Evolutionary conservation across 2,113 vertebrate genomes (phyloP).

Genomic region (Cottus gobio): DNA sequence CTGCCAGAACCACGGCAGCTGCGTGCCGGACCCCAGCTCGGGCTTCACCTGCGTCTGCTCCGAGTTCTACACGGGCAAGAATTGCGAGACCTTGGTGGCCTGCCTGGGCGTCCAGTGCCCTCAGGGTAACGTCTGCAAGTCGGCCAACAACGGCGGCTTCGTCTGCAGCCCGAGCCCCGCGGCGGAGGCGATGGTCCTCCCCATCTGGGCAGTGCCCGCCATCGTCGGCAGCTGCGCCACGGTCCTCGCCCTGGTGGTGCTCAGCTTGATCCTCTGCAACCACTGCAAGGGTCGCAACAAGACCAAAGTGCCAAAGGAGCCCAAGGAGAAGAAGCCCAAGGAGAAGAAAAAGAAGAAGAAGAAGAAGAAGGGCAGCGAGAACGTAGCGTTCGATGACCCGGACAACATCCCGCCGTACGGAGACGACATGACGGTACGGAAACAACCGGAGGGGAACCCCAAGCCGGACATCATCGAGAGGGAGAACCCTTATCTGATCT

Average conservation of each 20-base stretch:
- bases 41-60: conserved; percentile 92
- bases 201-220: conserved; percentile 96
- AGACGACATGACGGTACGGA: conserved; percentile 95
- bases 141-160: conserved; percentile 81
- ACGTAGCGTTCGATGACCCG: conserved; percentile 94
- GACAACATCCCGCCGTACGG: conserved; percentile 95
- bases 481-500: conserved; percentile 97
- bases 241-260: conserved; percentile 90
- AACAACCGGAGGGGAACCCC: conserved; percentile 96
- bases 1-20: conserved; percentile 93
- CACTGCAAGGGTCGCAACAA: conserved; percentile 90
- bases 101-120: conserved; percentile 91
- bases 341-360: conserved; percentile 97
- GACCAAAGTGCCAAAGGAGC: conserved; percentile 85
- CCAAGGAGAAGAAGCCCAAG: conserved; percentile 90
- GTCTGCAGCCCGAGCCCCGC: conserved; percentile 81
- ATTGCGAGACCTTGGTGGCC: conserved; percentile 89
- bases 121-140: conserved; percentile 86
- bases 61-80: conserved; percentile 87
- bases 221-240: conserved; percentile 96
- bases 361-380: conserved; percentile 95
- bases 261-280: conserved; percentile 94
- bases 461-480: conserved; percentile 98
- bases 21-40: conserved; percentile 82
- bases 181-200: conserved; percentile 85